Conservation (phyloP, 2,113 vertebrate species). For the Actinemys pallida region DNA sequence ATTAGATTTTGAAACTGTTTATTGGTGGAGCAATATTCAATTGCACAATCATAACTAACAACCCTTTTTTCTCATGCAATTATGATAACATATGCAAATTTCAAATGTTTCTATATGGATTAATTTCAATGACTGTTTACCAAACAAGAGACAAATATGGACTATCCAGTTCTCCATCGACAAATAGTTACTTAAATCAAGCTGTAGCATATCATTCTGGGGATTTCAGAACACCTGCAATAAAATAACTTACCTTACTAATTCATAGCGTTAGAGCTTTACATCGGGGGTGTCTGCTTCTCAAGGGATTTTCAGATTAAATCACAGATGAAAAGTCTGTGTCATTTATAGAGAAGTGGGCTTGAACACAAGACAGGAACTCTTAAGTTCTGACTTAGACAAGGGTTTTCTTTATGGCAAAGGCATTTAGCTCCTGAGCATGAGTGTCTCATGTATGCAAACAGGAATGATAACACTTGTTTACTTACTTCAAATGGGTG, state of each 20-base stretch:
- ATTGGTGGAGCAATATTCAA: not conserved
- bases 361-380: not conserved
- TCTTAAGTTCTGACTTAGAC: not conserved
- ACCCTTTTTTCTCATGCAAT: not conserved
- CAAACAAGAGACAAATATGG: not conserved
- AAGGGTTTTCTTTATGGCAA: not conserved
- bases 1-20: not conserved
- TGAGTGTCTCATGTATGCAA: not conserved
- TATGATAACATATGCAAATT: not conserved
- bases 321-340: not conserved
- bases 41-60: not conserved
- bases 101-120: not conserved
- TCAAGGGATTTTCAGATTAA: not conserved
- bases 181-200: not conserved
- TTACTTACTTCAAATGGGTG: not conserved
- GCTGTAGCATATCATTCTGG: not conserved
- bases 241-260: not conserved
- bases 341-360: not conserved
- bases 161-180: not conserved
- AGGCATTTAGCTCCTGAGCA: not conserved
- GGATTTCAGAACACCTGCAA: not conserved
- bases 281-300: not conserved
- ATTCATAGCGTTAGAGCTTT: not conserved
- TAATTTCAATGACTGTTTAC: not conserved
- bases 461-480: not conserved